phyloP scores from a whole-genome alignment of 30 jellyfish, hydroid and myxozoan genomes.

The Hydractinia symbiolongicarpus region DNA sequence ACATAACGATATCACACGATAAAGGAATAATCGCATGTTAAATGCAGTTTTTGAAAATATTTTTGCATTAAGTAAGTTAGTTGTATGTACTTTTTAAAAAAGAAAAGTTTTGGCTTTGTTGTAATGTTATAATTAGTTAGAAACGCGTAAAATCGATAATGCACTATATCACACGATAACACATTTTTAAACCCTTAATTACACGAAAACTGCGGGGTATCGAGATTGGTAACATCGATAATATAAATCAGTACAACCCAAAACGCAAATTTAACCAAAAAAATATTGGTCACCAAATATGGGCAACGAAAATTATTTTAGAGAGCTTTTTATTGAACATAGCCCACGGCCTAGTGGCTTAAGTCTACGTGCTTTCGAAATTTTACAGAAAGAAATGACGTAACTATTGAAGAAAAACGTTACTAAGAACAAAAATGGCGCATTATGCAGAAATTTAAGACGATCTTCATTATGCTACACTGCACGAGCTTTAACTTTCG shows the following conservation, averaged over 20 bases:
- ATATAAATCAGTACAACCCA: background rate
- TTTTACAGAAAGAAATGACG: too few species aligned
- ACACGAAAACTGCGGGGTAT: slow-evolving; percentile 2
- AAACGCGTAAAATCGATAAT: background rate
- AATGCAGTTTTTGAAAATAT: background rate
- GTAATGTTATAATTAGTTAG: background rate
- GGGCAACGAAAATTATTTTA: background rate
- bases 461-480: too few species aligned
- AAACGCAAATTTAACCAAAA: background rate
- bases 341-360: too few species aligned
- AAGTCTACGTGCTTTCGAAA: too few species aligned
- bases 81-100: background rate
- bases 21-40: background rate
- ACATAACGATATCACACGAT: background rate
- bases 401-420: too few species aligned
- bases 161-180: slow-evolving; percentile 1
- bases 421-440: too few species aligned
- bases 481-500: too few species aligned
- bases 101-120: background rate
- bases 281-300: slow-evolving; percentile 4
- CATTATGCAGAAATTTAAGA: too few species aligned
- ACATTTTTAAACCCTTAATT: background rate
- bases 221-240: background rate
- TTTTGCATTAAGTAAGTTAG: background rate
- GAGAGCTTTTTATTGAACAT: too few species aligned